Evolutionary conservation across 2,888 invertebrate genomes (phyloP), one percentile per base, ranked within the genome.

Genomic region (Sinodicranocentrus sp.): DNA sequence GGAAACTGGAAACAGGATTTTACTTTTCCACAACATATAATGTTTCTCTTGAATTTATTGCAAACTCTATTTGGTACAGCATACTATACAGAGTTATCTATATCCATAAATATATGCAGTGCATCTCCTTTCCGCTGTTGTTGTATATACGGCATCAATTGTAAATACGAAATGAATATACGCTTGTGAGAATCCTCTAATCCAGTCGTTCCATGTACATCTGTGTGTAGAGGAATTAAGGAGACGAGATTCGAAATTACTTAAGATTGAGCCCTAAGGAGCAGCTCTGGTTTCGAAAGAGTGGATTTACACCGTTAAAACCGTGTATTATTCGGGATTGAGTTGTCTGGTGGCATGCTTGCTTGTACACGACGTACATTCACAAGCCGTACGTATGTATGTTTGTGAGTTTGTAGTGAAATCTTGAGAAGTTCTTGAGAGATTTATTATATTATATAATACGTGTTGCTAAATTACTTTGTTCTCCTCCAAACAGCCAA

Each of bases 401-500:
- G 19, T 59, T 1, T 63, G 63, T 33, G 33, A 13, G 26, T 10
- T 13, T 17, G 10, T 19, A 73, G 75, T 65, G 54, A 75, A 75
- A 76, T 67, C 76, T 76, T 68, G 77, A 63, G 61, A 79, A 79
- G 52, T 71, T 78, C 70, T 77, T 71, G 71, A 63, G 71, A 71
- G 79, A 79, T 79, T 79, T 79, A 79, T 79, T 79, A 71, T 79
- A 71, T 71, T 75, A 48, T 73, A 73, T 73, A 61, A 68, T 59
- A 72, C 65, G 80, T 73, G 80, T 80, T 72, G 72, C 72, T 80
- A 80, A 80, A 72, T 80, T 80, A 80, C 80, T 80, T 80, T 79
- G 79, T 79, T 79, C 71, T 57, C 48, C 43, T 54, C 1, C 15
- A 54, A 63, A 63, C 39, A 79, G 63, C 44, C 23, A 71, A 71